Evolutionary conservation across 1,140 invertebrate species (phyloP).

Genomic region (Helicoverpa armigera): DNA sequence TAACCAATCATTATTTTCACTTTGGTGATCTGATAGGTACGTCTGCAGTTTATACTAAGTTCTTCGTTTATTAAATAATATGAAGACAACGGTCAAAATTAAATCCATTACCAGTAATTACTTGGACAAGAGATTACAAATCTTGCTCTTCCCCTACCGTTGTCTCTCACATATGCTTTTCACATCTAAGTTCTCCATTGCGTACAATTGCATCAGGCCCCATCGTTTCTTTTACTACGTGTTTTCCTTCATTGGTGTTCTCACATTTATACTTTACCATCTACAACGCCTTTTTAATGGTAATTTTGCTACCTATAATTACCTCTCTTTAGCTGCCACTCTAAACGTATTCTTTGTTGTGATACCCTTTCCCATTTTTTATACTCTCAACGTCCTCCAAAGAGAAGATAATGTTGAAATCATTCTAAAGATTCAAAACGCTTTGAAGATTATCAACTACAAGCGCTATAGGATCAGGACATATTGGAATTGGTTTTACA

Average conservation of each 20-base stretch:
- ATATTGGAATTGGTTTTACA: background rate
- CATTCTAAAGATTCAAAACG: slow-evolving; percentile 20
- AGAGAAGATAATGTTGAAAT: background rate
- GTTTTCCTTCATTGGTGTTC: background rate
- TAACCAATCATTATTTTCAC: too few species aligned
- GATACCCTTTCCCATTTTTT: background rate
- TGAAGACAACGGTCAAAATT: background rate
- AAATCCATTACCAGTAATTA: background rate
- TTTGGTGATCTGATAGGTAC: too few species aligned
- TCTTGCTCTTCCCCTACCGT: background rate
- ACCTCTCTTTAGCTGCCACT: background rate
- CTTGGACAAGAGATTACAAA: slow-evolving; percentile 13
- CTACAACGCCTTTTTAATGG: too few species aligned
- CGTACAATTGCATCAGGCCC: slow-evolving; percentile 23
- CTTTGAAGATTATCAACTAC: background rate
- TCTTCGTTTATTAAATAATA: background rate
- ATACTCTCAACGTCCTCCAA: slow-evolving; percentile 1
- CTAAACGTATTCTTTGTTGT: background rate
- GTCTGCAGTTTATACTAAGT: background rate
- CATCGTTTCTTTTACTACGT: background rate
- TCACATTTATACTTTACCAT: background rate
- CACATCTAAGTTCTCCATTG: background rate
- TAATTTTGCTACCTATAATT: background rate
- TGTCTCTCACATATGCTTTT: background rate
- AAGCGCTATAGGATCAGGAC: background rate